phyloP scores from a whole-genome alignment of 2,888 invertebrate species.

The Cerastis leucographa region DNA sequence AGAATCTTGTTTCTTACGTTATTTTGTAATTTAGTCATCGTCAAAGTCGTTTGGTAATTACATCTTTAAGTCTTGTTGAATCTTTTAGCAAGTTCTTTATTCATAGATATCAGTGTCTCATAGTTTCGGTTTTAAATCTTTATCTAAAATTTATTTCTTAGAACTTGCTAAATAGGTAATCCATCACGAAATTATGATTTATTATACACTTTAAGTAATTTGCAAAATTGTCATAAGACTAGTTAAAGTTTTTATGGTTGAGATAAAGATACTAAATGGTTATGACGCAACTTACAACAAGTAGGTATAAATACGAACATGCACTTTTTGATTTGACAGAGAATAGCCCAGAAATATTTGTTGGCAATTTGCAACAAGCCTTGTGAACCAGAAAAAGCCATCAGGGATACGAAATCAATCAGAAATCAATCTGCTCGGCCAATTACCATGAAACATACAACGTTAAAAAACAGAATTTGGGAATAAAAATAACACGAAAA shows the following conservation, averaged over 20 bases:
- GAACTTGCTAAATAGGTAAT: neutral
- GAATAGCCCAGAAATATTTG: neutral
- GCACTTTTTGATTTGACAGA: neutral
- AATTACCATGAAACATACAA: constrained; percentile 3
- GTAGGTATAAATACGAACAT: neutral
- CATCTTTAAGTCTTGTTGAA: neutral
- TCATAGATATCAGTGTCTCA: neutral
- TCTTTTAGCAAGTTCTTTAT: neutral
- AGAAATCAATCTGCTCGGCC: constrained; percentile 43
- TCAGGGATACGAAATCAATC: constrained; percentile 43
- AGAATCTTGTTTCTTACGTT: neutral
- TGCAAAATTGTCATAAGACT: neutral
- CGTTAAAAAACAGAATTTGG: neutral
- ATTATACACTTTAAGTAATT: neutral
- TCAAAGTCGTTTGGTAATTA: neutral
- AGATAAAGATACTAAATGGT: neutral
- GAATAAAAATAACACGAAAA: constrained; percentile 9
- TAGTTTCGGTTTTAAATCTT: neutral
- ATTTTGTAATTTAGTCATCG: neutral
- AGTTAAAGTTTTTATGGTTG: neutral
- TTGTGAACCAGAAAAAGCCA: constrained; percentile 28
- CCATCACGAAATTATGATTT: neutral
- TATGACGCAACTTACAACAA: neutral
- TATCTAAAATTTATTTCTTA: neutral
- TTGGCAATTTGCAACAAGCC: constrained; percentile 12